phyloP scores from a whole-genome alignment of 2,888 invertebrate genomes.

The Galerucella pusilla region DNA sequence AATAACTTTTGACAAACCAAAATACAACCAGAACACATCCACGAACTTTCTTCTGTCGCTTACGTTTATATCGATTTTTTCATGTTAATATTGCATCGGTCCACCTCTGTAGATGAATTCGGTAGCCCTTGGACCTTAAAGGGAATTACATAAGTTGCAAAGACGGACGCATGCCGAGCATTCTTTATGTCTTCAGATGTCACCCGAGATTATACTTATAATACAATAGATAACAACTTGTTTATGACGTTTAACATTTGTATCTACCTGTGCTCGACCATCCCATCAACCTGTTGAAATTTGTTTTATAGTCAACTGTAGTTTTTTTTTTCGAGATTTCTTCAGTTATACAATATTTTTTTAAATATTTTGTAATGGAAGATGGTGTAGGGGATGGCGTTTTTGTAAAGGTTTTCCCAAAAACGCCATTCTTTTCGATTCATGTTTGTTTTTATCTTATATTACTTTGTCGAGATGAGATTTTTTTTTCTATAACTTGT shows the following conservation, averaged over 20 bases:
- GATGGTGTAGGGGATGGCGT: too few species aligned
- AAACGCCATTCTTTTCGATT: too few species aligned
- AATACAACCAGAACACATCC: too few species aligned
- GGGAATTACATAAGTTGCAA: slow-evolving; percentile 40
- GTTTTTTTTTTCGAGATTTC: neutral
- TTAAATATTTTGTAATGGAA: too few species aligned
- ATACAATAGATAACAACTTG: slow-evolving; percentile 62
- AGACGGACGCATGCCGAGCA: slow-evolving; percentile 57
- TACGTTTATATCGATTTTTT: too few species aligned
- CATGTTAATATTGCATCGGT: neutral
- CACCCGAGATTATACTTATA: slow-evolving; percentile 60
- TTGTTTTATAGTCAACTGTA: slow-evolving; percentile 38
- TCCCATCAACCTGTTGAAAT: slow-evolving; percentile 54
- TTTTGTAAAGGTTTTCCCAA: too few species aligned
- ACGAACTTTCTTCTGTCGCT: too few species aligned
- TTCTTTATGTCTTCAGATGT: slow-evolving; percentile 58
- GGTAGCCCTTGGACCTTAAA: slow-evolving; percentile 41
- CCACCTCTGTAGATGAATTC: slow-evolving; percentile 36
- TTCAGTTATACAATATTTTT: too few species aligned
- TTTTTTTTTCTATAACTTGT: too few species aligned
- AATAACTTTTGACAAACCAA: too few species aligned
- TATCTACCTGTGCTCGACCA: slow-evolving; percentile 45
- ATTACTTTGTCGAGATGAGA: too few species aligned
- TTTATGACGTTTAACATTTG: slow-evolving; percentile 61
- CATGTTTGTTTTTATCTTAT: too few species aligned